Evolutionary conservation across 2,113 vertebrate species (phyloP), one percentile per base, ranked within the genome.

Genomic region (Corythornis cristatus): DNA sequence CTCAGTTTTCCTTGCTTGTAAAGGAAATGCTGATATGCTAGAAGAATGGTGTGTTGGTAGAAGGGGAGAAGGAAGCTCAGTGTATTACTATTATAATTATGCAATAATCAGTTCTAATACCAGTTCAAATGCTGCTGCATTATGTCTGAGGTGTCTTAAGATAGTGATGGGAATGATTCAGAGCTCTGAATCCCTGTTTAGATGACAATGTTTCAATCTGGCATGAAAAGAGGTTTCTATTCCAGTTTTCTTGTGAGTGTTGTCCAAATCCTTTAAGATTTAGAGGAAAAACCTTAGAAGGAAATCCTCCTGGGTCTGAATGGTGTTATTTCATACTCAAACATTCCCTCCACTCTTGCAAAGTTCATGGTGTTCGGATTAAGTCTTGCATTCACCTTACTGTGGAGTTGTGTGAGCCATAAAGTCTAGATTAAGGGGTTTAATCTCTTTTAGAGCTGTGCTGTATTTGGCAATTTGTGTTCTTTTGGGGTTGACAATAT

Each of bases 401-500:
- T 45, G 4, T n/a, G 50, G 57, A 89, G 81, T 73, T 54, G 31
- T 89, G 78, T 51, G 77, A 60, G 60, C 56, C 43, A 71, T 93
- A 89, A 95, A 90, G 37, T 25, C 26, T 40, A 87, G 60, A 92
- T 89, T 89, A 80, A 91, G 72, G 56, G 31, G 8, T 56, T 74
- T 64, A 87, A 74, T 85, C 51, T 87, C 58, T 87, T 67, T 70
- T 48, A 71, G 71, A 74, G 25, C 33, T 89, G 78, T 40, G 31
- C 86, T 85, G 51, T 85, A 4, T 89, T 60, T 94, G 89, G 84
- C 81, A 89, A 87, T 73, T 71, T 71, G 15, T 85, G 51, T 53
- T 96, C 94, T 78, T 92, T 67, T 83, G 93, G 84, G 83, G 48
- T 60, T 29, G 58, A 62, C 75, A 92, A 56, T 86, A 87, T 28